Evolutionary conservation across 2,888 invertebrate genomes (phyloP).

Genomic region (Microchrysa polita): DNA sequence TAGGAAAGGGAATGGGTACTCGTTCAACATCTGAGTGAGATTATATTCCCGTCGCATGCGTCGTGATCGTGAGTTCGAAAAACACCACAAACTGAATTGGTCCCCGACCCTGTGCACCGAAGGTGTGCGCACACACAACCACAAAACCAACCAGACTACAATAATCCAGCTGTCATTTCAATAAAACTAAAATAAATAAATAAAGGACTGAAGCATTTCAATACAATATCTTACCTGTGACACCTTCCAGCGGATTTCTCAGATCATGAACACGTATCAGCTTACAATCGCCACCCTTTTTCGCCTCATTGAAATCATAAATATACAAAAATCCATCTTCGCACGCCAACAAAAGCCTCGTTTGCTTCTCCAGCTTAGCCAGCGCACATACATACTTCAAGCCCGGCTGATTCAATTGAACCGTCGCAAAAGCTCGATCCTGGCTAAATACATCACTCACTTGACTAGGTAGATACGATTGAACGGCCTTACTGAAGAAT

Average conservation of each 20-base stretch:
- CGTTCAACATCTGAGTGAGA: too few species aligned
- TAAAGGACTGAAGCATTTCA: background rate
- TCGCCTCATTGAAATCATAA: conserved; percentile 61
- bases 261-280: conserved; percentile 61
- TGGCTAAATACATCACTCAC: conserved; percentile 63
- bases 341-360: conserved; percentile 61
- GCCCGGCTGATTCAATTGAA: conserved; percentile 60
- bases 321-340: conserved; percentile 64
- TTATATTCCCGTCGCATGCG: too few species aligned
- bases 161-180: too few species aligned
- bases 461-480: conserved; percentile 62
- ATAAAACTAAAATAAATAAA: background rate
- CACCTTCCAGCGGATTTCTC: conserved; percentile 60
- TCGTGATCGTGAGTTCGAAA: too few species aligned
- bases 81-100: too few species aligned
- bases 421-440: conserved; percentile 64
- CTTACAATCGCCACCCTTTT: conserved; percentile 61
- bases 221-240: conserved; percentile 56
- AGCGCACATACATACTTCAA: conserved; percentile 61
- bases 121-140: too few species aligned
- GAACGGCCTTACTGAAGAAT: conserved; percentile 62
- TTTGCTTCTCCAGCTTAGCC: conserved; percentile 60
- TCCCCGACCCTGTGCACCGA: too few species aligned
- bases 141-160: too few species aligned
- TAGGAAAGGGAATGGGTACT: too few species aligned